Percentiles rank a stretch among this genome's conserved stretches.
These are phyloP conservation scores for Nymphalis urticae DNA, from an alignment of 2,888 invertebrate species.

Conservation along the genomic window DNA sequence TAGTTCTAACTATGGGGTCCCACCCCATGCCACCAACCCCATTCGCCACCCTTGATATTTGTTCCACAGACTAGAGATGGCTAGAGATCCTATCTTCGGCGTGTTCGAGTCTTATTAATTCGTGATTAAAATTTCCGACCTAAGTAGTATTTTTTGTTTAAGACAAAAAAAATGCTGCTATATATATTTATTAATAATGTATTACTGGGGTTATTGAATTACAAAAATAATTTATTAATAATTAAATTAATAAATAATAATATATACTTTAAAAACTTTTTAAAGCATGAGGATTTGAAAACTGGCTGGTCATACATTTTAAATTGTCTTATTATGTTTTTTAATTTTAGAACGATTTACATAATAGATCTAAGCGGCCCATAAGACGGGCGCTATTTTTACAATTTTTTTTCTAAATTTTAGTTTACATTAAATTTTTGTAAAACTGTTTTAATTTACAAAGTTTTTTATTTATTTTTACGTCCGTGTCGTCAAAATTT, in stretches of 20 bases:
- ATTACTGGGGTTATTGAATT: too few relatives aligned
- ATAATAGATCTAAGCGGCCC: conserved; percentile 64
- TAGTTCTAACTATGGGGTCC: conserved; percentile 56
- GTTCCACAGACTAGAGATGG: conserved; percentile 32
- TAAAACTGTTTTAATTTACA: conserved; percentile 59
- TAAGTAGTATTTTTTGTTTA: background rate
- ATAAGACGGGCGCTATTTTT: conserved; percentile 63
- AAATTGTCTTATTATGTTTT: conserved; percentile 40
- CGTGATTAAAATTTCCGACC: conserved; percentile 15
- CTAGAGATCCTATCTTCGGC: conserved; percentile 27
- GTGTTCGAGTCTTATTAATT: conserved; percentile 25
- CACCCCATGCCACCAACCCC: conserved; percentile 57
- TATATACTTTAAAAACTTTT: conserved; percentile 4
- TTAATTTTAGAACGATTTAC: conserved; percentile 55
- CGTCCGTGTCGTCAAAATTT: conserved; percentile 61
- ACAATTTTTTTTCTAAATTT: conserved; percentile 74
- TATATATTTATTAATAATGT: too few relatives aligned
- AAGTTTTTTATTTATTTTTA: conserved; percentile 59
- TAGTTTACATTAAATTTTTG: conserved; percentile 67
- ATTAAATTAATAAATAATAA: too few relatives aligned
- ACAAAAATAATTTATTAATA: too few relatives aligned
- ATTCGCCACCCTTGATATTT: conserved; percentile 43
- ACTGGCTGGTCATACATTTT: conserved; percentile 30
- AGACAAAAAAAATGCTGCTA: background rate
- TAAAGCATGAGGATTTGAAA: background rate